Evolutionary conservation across 1,140 invertebrate species (phyloP).

Genomic region (Brachionus calyciflorus): DNA sequence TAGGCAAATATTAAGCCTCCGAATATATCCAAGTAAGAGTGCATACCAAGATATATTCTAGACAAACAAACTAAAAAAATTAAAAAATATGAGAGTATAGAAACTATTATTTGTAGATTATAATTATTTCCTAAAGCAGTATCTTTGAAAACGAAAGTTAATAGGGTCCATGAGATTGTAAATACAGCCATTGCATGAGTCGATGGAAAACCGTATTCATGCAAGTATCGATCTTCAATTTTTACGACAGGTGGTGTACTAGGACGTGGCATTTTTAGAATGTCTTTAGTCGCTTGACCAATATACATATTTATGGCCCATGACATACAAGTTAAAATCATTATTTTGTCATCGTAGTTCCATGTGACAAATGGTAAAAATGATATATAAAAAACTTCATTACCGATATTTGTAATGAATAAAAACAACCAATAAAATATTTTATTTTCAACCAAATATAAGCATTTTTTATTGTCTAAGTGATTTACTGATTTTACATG

Average conservation of each 20-base stretch:
- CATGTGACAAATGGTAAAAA: conserved; percentile 41
- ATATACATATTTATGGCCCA: conserved; percentile 76
- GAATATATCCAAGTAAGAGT: conserved; percentile 78
- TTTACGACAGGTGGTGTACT: conserved; percentile 74
- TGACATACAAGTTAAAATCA: conserved; percentile 69
- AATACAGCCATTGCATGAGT: conserved; percentile 86
- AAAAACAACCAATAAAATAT: conserved; percentile 44
- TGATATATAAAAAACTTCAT: conserved; percentile 43
- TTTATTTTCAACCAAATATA: conserved; percentile 11
- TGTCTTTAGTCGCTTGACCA: conserved; percentile 77
- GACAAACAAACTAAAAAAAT: conserved; percentile 73
- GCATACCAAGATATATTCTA: conserved; percentile 85
- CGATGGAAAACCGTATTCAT: conserved; percentile 89
- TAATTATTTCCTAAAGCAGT: background rate
- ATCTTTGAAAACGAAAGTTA: conserved; percentile 78
- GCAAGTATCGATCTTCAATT: conserved; percentile 75
- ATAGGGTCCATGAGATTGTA: conserved; percentile 77
- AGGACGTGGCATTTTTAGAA: conserved; percentile 79
- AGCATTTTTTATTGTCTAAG: conserved; percentile 19
- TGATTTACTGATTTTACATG: conserved; percentile 16
- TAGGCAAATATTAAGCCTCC: conserved; percentile 62
- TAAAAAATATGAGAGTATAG: conserved; percentile 57
- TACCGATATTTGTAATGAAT: conserved; percentile 20
- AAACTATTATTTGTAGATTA: background rate
- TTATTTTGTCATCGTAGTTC: conserved; percentile 51